These are phyloP conservation scores for Coreius guichenoti DNA, from an alignment of 2,797 vertebrate species.

Conservation along the genomic window DNA sequence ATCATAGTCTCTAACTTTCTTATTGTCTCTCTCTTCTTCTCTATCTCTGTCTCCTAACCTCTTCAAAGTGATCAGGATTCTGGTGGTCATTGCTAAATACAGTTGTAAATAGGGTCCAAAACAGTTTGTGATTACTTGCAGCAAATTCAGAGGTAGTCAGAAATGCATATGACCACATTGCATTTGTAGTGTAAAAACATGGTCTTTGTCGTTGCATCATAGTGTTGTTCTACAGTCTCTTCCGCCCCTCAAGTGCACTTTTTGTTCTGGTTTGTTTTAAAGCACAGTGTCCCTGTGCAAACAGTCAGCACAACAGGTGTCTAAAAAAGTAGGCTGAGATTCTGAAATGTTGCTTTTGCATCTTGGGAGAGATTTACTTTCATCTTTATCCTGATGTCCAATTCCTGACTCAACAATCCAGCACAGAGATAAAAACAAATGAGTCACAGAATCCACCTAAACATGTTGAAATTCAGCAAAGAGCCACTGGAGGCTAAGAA, in stretches of 20 bases:
- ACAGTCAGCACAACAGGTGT: background rate
- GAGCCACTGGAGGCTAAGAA: slow-evolving; percentile 23
- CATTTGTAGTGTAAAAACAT: background rate
- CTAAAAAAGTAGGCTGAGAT: background rate
- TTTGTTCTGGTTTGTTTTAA: background rate
- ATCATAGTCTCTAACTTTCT: too few species aligned
- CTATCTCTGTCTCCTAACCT: background rate
- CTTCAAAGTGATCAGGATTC: background rate
- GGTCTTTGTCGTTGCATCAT: background rate
- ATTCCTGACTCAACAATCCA: slow-evolving; percentile 30
- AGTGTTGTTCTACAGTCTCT: background rate
- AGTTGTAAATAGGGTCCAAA: background rate
- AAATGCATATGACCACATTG: background rate
- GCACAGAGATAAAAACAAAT: slow-evolving; percentile 32
- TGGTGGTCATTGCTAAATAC: background rate
- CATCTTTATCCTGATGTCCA: slow-evolving; percentile 1
- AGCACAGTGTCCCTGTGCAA: background rate
- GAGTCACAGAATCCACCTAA: slow-evolving; percentile 26
- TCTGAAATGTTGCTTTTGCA: background rate
- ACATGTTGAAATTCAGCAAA: background rate
- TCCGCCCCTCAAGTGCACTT: background rate
- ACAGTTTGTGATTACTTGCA: background rate
- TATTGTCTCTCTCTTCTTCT: background rate
- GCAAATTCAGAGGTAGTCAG: background rate
- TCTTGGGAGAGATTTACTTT: background rate